Base-by-base conservation (phyloP, 2,113 vertebrate genomes). In the Sylvilagus bachmani region DNA sequence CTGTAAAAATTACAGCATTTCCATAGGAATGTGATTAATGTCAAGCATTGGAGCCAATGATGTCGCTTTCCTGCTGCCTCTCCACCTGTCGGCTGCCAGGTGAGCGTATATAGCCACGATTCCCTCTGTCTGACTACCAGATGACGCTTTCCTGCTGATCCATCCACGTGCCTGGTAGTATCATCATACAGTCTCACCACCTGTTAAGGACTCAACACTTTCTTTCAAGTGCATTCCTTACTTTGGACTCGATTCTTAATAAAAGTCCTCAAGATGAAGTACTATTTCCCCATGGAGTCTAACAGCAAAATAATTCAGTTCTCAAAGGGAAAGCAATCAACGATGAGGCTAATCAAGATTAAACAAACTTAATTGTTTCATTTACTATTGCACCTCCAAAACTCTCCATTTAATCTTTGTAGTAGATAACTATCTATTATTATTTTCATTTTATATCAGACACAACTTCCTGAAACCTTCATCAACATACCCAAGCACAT, bases 21-120 rank as follows among this genome's bases (percentile, higher is more conserved):
- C 96, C 97, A 96, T 93, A 96, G 95, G 97, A 97, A 97, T 98
- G 97, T 98, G 97, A 97, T 98, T 98, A 98, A 95, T 97, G 98
- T 98, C 98, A 98, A 97, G 93, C 9, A 0, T 0, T 17, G 73
- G 95, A 97, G 93, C 94, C 95, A 96, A 95, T 91, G 97, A 96
- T 69, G 93, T 94, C 22, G 16, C 97, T 86, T 97, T 97, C 98
- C 98, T 61, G 97, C 98, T 98, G 98, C 94, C 93, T 95, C 55
- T 91, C 93, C 98, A 97, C 98, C 97, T 98, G 98, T 91, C 97
- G 0, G 0, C 94, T 97, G 98, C 98, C 97, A 98, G 98, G 97
- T 77, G 97, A 93, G 51, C 95, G 86, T 90, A 95, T 89, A 90
- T 92, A 96, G 95, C 22, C 29, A 51, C 88, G 7, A 38, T 10